Evolutionary conservation across 2,797 vertebrate species (phyloP).

Genomic region (Poecilia picta): DNA sequence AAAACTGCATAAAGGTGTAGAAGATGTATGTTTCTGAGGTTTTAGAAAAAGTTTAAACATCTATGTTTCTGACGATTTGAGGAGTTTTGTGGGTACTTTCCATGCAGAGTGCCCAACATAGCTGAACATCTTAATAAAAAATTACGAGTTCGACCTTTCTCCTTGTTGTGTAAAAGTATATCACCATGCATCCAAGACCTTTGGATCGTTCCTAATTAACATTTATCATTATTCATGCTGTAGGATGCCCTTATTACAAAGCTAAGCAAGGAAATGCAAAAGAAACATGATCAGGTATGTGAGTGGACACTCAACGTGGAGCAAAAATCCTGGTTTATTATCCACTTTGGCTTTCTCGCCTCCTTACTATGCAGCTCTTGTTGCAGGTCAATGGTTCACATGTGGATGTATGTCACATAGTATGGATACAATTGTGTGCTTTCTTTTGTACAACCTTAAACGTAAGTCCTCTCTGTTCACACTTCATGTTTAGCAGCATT

Average conservation of each 20-base stretch:
- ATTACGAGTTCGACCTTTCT: background rate
- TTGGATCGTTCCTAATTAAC: background rate
- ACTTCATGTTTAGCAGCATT: conserved; percentile 53
- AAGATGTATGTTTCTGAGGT: background rate
- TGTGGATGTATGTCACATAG: background rate
- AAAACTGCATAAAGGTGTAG: background rate
- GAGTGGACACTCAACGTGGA: conserved; percentile 4
- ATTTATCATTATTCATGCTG: background rate
- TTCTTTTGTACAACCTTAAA: conserved; percentile 34
- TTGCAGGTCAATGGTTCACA: conserved; percentile 14
- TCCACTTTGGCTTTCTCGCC: conserved; percentile 27
- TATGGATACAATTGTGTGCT: conserved; percentile 19
- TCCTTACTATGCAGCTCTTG: conserved; percentile 16
- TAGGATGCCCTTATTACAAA: conserved; percentile 9
- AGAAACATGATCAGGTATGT: background rate
- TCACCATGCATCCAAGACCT: background rate
- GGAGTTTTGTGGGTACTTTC: background rate
- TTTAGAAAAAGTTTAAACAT: background rate
- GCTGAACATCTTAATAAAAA: too few species aligned
- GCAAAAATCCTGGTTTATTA: conserved; percentile 29
- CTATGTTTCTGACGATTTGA: background rate
- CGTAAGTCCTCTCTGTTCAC: conserved; percentile 45
- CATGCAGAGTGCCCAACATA: background rate
- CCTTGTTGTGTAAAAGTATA: background rate
- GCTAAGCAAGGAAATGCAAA: conserved; percentile 1